These are phyloP conservation scores for Ibycter americanus DNA, from an alignment of 2,797 vertebrate genomes.

Conservation along the genomic window DNA sequence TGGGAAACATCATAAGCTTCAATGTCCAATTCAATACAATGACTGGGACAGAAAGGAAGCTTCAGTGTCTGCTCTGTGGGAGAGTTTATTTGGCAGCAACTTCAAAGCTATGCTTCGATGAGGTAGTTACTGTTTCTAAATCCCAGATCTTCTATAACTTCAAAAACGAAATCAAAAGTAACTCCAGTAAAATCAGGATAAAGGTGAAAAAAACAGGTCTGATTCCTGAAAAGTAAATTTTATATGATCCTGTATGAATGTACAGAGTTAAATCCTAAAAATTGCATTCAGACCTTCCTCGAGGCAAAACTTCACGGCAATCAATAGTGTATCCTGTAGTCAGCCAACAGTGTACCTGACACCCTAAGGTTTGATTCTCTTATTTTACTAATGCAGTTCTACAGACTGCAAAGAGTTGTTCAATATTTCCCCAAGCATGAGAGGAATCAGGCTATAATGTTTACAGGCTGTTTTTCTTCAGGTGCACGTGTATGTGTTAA, in stretches of 20 bases:
- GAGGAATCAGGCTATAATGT: not conserved
- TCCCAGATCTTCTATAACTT: not conserved
- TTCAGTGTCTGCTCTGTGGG: not conserved
- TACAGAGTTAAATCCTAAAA: not conserved
- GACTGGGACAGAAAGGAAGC: not conserved
- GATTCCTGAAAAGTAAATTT: not conserved
- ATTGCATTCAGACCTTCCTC: not conserved
- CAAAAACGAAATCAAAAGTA: not conserved
- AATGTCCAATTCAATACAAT: not conserved
- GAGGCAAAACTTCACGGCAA: not conserved
- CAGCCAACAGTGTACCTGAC: not conserved
- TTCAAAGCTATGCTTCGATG: not conserved
- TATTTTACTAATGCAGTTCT: not conserved
- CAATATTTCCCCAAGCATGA: not conserved
- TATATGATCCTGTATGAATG: not conserved
- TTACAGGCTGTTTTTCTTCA: not conserved
- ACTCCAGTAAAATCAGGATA: not conserved
- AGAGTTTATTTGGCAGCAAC: not conserved
- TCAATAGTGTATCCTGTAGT: not conserved
- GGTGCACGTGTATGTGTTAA: not conserved
- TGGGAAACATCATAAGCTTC: not conserved
- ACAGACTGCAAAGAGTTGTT: not conserved
- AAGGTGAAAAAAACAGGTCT: not conserved
- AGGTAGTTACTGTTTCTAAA: not conserved
- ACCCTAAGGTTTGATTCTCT: not conserved